Conservation (phyloP, 2,113 vertebrate genomes). For the Bubo scandiacus region DNA sequence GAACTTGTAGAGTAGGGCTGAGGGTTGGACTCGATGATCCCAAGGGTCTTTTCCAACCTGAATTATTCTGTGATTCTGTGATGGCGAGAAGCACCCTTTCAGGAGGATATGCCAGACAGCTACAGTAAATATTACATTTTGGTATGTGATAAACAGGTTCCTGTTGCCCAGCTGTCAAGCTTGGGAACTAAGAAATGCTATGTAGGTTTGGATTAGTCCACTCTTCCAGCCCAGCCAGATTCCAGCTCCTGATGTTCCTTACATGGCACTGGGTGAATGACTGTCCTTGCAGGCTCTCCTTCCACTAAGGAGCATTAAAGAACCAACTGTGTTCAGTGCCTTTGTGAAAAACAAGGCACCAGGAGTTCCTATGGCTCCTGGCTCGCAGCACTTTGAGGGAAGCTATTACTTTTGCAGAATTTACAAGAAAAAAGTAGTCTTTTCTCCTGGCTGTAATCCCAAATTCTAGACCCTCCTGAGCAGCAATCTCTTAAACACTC, state of each 20-base stretch:
- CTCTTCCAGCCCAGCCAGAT: not conserved
- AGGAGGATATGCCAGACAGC: not conserved
- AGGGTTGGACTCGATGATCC: too few species aligned
- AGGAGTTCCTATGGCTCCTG: not conserved
- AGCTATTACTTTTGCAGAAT: not conserved
- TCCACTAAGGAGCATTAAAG: not conserved
- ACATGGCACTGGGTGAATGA: not conserved
- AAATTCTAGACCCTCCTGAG: not conserved
- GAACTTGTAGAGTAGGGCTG: too few species aligned
- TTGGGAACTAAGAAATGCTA: not conserved
- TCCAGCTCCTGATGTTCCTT: not conserved
- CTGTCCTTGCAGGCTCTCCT: not conserved
- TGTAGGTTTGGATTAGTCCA: not conserved
- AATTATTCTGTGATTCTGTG: not conserved
- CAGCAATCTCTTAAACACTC: not conserved
- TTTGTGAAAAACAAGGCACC: not conserved
- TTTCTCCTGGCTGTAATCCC: conserved; percentile 7
- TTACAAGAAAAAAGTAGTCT: not conserved
- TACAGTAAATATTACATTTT: not conserved
- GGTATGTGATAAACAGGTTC: not conserved
- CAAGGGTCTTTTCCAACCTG: too few species aligned
- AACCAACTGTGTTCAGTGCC: not conserved
- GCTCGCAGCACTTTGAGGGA: not conserved
- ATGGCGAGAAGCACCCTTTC: not conserved
- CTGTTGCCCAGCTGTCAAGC: not conserved